Base-by-base conservation (phyloP, 1,140 invertebrate genomes). In the Cyphomyrmex costatus region DNA sequence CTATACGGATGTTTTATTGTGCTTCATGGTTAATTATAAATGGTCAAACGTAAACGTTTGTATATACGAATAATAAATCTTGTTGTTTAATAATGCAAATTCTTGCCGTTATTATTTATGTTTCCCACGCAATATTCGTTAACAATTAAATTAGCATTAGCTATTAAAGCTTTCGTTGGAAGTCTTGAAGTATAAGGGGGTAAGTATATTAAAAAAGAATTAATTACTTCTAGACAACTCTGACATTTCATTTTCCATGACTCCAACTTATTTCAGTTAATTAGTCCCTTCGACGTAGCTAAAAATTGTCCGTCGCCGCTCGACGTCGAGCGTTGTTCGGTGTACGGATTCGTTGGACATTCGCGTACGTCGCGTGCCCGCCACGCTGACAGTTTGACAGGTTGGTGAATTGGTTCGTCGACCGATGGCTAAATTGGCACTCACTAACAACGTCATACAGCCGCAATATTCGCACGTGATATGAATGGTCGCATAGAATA, bases 41-140 rank as follows among this genome's bases (percentile, higher is more conserved):
- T 71, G 86, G 56, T 85, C 49, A 70, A 88, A 78, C 91, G 78
- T 93, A 91, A 92, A 92, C 92, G 89, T 93, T 92, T 92, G 92
- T 93, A 93, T 92, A 93, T 93, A 93, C 71, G 88, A 60, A 86
- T 90, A 93, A 90, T 91, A 93, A 92, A 92, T 92, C 68, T 93
- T 77, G 86, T 94, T 94, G 92, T 93, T 93, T 93, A 93, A 89
- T 90, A 90, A 42, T 83, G 68, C 27, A 82, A 24, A 3, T 30
- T 5, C 24, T 14, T n/a, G 21, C 21, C 14, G 63, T 70, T 42
- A 33, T 80, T 16, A 70, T 56, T 80, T 42, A 70, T 8, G 16
- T 10, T 16, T 66, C 27, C 56, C n/a, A 10, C 2, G 46, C n/a
- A 10, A 51, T 3, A 7, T 3, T 19, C 21, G 2, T 58, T 14